These are phyloP conservation scores for Distichodus sexfasciatus DNA, from an alignment of 2,797 vertebrate species.

Conservation along the genomic window DNA sequence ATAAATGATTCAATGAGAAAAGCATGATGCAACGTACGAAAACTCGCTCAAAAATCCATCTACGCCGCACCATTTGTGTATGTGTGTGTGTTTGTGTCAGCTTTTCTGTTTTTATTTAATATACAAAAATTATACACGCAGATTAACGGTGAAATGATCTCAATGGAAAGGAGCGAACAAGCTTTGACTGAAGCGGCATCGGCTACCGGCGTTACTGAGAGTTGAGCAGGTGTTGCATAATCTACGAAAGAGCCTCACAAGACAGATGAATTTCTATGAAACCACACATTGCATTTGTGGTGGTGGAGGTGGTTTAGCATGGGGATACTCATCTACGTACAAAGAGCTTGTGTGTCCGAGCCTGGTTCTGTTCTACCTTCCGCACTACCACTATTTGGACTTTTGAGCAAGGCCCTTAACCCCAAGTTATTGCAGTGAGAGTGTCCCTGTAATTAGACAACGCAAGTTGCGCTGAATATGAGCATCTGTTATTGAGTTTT, in stretches of 20 bases:
- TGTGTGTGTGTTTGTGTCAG: constrained; percentile 59
- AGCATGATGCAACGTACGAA: constrained; percentile 70
- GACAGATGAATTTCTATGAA: background rate
- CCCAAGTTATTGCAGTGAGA: too few relatives aligned
- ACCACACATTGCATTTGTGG: too few relatives aligned
- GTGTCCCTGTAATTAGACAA: too few relatives aligned
- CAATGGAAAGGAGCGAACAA: constrained; percentile 29
- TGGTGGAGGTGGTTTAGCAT: too few relatives aligned
- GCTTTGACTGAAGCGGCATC: background rate
- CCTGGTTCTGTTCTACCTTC: too few relatives aligned
- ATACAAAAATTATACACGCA: constrained; percentile 69
- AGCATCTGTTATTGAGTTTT: too few relatives aligned
- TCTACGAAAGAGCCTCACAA: background rate
- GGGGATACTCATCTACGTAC: too few relatives aligned
- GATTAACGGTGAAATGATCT: constrained; percentile 60
- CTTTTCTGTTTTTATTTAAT: constrained; percentile 44
- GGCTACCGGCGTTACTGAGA: background rate
- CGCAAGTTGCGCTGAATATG: too few relatives aligned
- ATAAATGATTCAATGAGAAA: constrained; percentile 65
- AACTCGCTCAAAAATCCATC: constrained; percentile 59
- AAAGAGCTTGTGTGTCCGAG: too few relatives aligned
- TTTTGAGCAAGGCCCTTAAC: too few relatives aligned
- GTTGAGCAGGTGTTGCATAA: constrained; percentile 32
- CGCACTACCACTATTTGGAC: too few relatives aligned
- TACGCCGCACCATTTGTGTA: constrained; percentile 55